Evolutionary conservation across 2,797 vertebrate species (phyloP), one percentile per base, ranked within the genome.

Genomic region (Nannoperca australis): DNA sequence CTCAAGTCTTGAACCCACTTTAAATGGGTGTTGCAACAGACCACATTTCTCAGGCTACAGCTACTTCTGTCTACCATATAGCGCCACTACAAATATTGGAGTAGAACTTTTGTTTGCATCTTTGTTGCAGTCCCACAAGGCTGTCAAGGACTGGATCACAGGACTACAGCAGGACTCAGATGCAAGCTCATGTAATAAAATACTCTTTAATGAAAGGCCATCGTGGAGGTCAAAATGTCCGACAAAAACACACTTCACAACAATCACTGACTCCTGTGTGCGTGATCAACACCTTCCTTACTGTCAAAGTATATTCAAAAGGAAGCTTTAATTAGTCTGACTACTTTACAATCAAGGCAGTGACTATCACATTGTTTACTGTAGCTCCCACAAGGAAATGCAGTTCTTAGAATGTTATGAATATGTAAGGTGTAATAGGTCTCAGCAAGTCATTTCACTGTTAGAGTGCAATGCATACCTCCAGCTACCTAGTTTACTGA

Each of bases 51-150:
- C 58, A 34, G 32, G 22, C n/a, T 49, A 1, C 38, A 44, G 34
- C 18, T 66, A 44, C 15, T 3, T 27, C 47, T 53, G 3, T 3
- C 10, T 7, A 17, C 24, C 49, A 66, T 61, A 66, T 18, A 9
- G 12, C 45, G 24, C 34, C 59, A 61, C 6, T 38, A 66, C 34
- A 76, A 58, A 73, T 56, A 64, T 80, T 36, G 76, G 56, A 76
- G n/a, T 22, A 45, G 44, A 60, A 24, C n/a, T 0, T 45, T 69
- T 61, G 42, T 68, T 70, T 70, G 47, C 55, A 40, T 6, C 70
- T 78, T 64, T 73, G 42, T 63, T 38, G 14, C 61, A 58, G 71
- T 70, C 61, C 18, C 24, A 27, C 24, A 27, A 27, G 24, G 24
- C 24, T 27, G 24, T 27, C 24, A 27, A 27, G 24, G 24, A 27